A percentile compares a stretch with the other conserved stretches of the same genome.
These are phyloP conservation scores for Calephelis perditalis DNA, from an alignment of 2,888 invertebrate species.

Conservation along the genomic window DNA sequence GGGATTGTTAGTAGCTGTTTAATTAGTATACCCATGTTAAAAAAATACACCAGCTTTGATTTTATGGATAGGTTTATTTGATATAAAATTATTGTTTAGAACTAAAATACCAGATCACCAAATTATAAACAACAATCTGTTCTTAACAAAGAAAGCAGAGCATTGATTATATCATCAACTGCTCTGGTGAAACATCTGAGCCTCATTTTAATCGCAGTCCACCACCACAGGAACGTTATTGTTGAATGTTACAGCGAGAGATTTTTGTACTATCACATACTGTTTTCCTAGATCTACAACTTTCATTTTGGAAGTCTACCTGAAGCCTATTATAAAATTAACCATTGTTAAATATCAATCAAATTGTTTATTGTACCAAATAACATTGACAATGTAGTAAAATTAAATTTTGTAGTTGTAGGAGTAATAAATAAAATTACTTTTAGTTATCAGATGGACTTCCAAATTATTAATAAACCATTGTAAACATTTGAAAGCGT, in stretches of 20 bases:
- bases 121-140: constrained; percentile 36
- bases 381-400: too few species aligned
- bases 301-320: constrained; percentile 50
- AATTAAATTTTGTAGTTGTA: not conserved
- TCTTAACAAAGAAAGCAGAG: constrained; percentile 20
- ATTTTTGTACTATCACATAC: constrained; percentile 48
- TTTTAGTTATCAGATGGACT: constrained; percentile 49
- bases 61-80: constrained; percentile 76
- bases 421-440: constrained; percentile 3
- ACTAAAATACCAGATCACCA: constrained; percentile 72
- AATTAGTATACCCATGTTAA: constrained; percentile 77
- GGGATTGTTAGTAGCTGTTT: constrained; percentile 61
- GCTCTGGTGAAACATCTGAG: constrained; percentile 27
- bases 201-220: constrained; percentile 41
- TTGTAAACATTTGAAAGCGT: constrained; percentile 79
- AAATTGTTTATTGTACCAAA: too few species aligned
- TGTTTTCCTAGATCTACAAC: constrained; percentile 42
- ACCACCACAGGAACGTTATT: constrained; percentile 60
- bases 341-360: not conserved
- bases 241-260: constrained; percentile 53
- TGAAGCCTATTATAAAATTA: constrained; percentile 30
- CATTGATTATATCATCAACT: constrained; percentile 9
- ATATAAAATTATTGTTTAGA: constrained; percentile 61
- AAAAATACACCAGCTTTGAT: constrained; percentile 75
- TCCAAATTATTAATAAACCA: constrained; percentile 57